Evolutionary conservation across 2,888 invertebrate genomes (phyloP).

Genomic region (Andrena dorsata): DNA sequence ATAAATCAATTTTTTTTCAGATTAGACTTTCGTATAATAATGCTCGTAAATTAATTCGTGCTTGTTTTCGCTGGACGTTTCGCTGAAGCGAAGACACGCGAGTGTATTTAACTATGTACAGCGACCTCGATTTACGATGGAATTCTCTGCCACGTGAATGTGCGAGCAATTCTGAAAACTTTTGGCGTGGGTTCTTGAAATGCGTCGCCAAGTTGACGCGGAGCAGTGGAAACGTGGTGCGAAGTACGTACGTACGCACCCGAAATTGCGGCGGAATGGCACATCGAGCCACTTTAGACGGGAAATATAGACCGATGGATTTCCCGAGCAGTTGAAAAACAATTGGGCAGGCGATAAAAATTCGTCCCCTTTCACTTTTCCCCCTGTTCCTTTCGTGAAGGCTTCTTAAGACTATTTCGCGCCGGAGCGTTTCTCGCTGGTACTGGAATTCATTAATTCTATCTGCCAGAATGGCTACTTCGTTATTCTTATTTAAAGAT

Average conservation of each 20-base stretch:
- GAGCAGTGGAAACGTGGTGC: constrained; percentile 7
- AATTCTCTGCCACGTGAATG: neutral
- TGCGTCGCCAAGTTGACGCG: neutral
- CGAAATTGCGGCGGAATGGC: constrained; percentile 25
- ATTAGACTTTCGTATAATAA: neutral
- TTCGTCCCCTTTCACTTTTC: neutral
- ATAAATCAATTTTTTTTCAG: neutral
- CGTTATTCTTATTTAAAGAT: constrained; percentile 54
- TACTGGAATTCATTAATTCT: constrained; percentile 51
- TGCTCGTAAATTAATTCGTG: neutral
- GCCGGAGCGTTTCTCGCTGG: neutral
- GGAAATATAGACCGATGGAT: constrained; percentile 11
- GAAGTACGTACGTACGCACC: neutral
- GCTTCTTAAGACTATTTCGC: constrained; percentile 5
- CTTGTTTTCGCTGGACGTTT: neutral
- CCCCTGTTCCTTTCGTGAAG: neutral
- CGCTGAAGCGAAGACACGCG: neutral
- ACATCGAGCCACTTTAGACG: constrained; percentile 38
- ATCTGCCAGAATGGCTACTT: constrained; percentile 29
- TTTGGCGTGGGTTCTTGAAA: constrained; percentile 1
- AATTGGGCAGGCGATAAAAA: neutral
- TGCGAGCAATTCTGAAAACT: neutral
- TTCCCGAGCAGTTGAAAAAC: neutral
- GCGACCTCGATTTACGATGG: neutral
- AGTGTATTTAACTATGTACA: neutral